Conservation (phyloP, 2,113 vertebrate genomes). For the Psephotus haematonotus region DNA sequence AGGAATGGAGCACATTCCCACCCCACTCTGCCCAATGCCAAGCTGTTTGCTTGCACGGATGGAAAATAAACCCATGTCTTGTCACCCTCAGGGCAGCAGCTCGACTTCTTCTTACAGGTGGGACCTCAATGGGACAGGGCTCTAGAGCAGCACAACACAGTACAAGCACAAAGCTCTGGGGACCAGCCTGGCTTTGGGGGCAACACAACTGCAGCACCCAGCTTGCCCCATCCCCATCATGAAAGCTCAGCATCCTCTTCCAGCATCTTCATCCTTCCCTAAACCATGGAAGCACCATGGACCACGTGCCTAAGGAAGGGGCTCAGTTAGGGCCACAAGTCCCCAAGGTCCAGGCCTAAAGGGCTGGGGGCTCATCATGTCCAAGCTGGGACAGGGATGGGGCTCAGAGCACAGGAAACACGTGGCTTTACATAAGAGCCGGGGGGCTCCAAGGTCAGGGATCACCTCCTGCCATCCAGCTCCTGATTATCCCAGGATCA, state of each 20-base stretch:
- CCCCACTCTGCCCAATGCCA: background rate
- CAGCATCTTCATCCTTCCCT: background rate
- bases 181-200: background rate
- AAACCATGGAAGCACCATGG: accelerated
- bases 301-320: background rate
- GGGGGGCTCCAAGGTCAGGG: background rate
- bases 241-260: background rate
- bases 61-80: slow-evolving; percentile 62
- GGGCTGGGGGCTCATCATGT: background rate
- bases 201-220: background rate
- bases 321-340: background rate
- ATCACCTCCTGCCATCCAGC: background rate
- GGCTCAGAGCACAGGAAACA: background rate
- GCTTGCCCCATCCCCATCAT: background rate
- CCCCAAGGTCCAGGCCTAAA: background rate
- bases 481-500: slow-evolving; percentile 57
- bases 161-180: background rate
- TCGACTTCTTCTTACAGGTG: background rate
- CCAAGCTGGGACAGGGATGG: background rate
- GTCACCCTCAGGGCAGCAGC: background rate
- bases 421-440: background rate
- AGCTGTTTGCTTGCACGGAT: slow-evolving; percentile 8
- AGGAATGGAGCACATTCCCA: background rate
- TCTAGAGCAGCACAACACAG: background rate
- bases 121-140: background rate